phyloP scores from a whole-genome alignment of 1,140 invertebrate species.

The Eupeodes corollae region DNA sequence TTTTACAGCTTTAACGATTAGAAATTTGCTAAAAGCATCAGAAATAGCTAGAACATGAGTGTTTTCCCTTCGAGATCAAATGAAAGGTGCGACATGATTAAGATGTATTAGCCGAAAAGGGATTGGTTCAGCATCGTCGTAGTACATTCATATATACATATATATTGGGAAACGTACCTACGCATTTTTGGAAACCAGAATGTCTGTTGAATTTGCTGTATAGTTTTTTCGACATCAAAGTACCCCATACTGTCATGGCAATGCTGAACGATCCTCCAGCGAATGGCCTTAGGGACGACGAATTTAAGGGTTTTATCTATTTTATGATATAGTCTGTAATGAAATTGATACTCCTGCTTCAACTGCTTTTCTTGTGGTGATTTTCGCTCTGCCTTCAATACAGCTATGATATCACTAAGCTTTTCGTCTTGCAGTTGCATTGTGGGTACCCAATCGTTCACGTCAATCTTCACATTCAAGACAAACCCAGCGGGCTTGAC shows the following conservation, averaged over 20 bases:
- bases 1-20: slow-evolving; percentile 4
- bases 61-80: slow-evolving; percentile 25
- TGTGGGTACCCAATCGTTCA: not conserved
- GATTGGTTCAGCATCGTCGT: slow-evolving; percentile 16
- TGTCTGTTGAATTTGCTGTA: slow-evolving; percentile 8
- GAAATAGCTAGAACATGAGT: slow-evolving; percentile 38
- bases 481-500: not conserved
- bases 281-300: slow-evolving; percentile 5
- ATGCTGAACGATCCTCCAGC: slow-evolving; percentile 3
- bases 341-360: slow-evolving; percentile 2
- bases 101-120: slow-evolving; percentile 24
- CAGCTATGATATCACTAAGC: not conserved
- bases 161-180: slow-evolving; percentile 13
- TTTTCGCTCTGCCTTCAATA: not conserved
- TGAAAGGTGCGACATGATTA: slow-evolving; percentile 22
- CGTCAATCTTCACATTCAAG: not conserved
- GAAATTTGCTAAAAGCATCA: slow-evolving; percentile 19
- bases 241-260: slow-evolving; percentile 20
- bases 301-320: not conserved
- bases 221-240: slow-evolving; percentile 15
- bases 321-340: slow-evolving; percentile 2
- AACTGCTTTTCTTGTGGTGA: not conserved
- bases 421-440: not conserved
- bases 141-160: slow-evolving; percentile 18
- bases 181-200: slow-evolving; percentile 22